Conservation (phyloP, 23 tunicate genomes). For the Corella eumyota region DNA sequence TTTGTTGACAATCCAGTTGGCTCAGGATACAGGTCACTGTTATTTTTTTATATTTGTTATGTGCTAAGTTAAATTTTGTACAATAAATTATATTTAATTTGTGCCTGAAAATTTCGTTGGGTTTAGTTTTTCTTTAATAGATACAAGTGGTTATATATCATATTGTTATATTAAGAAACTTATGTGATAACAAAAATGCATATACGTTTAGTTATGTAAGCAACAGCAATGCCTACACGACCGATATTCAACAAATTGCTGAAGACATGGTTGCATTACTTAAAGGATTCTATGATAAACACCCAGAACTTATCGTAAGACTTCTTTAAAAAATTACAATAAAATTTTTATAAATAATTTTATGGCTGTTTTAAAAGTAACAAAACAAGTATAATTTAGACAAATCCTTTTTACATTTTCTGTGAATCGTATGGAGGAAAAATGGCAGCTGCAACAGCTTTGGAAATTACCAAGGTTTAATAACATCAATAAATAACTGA, state of each 20-base stretch:
- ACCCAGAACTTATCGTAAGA: slow-evolving; percentile 55
- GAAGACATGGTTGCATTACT: slow-evolving; percentile 54
- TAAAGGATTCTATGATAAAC: slow-evolving; percentile 62
- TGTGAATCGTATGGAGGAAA: slow-evolving; percentile 95
- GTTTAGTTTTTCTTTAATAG: not conserved
- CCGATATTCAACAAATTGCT: slow-evolving; percentile 52
- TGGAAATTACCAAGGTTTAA: slow-evolving; percentile 48
- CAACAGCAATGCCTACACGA: slow-evolving; percentile 51
- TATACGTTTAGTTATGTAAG: slow-evolving; percentile 54
- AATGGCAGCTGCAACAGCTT: slow-evolving; percentile 80
- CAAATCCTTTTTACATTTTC: slow-evolving; percentile 70
- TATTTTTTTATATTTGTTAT: not conserved
- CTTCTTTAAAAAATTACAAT: too few relatives aligned
- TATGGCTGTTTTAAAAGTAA: too few relatives aligned
- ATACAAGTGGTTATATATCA: not conserved
- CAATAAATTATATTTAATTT: not conserved
- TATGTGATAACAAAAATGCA: too few relatives aligned
- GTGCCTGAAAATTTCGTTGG: not conserved
- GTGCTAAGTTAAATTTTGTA: not conserved
- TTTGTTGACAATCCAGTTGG: slow-evolving; percentile 92
- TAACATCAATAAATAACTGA: not conserved
- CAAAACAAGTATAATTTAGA: slow-evolving; percentile 29
- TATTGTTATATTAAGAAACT: not conserved
- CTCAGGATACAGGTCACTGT: slow-evolving; percentile 55
- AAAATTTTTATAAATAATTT: too few relatives aligned